Evolutionary conservation across 1,140 invertebrate species (phyloP), one percentile per base, ranked within the genome.

Genomic region (Drosophila nebulosa): DNA sequence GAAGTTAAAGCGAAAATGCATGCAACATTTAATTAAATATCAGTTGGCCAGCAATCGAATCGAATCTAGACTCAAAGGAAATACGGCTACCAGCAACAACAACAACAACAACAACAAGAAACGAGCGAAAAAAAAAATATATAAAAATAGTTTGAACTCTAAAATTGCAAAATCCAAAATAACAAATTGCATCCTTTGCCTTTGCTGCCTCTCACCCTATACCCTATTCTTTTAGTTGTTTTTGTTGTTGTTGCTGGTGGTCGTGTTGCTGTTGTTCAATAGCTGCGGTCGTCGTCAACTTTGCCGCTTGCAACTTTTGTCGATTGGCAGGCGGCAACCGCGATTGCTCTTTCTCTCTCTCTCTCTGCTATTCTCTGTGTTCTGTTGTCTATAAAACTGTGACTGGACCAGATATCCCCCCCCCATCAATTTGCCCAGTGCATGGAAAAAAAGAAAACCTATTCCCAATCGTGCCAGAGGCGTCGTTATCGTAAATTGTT

Each of bases 141-240:
- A 42, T 73, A 65, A 53, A 86, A 80, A 78, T 81, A 81, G 81
- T 80, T 85, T 51, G 42, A 73, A 59, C 42, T 78, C 65, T 74
- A 78, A 86, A 86, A 86, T 81, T 78, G 81, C 74, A 74, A 81
- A 85, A 86, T 85, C 81, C 78, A 85, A 86, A 85, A 86, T 85
- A 85, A 85, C 81, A 85, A 85, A 85, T 85, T 85, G 81, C 78
- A 81, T 86, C 39, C 39, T 46, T 56, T 74, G 55, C 66, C 68
- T 50, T 26, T 66, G 57, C 64, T 46, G 58, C 55, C 66, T 52
- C 65, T 57, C 35, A 7, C 50, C 57, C 62, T 52, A 51, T 26
- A n/a, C n/a, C n/a, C 24, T 63, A 32, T 63, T 80, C 68, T 51
- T 72, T 30, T 5, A 32, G 22, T 16, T 60, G 46, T 12, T 63